Percentiles rank a stretch among this genome's conserved stretches.
Conservation (phyloP, 2,113 vertebrate genomes). For the Vombatus ursinus region DNA sequence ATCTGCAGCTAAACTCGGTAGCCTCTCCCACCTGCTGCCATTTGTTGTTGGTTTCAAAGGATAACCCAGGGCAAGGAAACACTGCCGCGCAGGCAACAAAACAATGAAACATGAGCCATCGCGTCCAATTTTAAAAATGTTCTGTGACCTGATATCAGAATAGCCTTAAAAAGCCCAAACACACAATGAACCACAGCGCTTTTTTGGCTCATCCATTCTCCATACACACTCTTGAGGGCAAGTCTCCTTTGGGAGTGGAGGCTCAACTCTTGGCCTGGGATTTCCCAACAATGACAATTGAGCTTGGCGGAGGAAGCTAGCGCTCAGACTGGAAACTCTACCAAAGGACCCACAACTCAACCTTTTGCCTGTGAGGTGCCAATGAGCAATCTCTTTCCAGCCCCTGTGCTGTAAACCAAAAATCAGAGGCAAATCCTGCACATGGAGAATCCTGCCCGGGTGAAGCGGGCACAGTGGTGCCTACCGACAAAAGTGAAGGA, state of each 20-base stretch:
- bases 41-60: slow-evolving; percentile 40
- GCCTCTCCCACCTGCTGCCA: slow-evolving; percentile 19
- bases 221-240: not conserved
- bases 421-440: not conserved
- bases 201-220: not conserved
- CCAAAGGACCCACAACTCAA: not conserved
- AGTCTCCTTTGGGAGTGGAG: not conserved
- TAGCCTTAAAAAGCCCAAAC: slow-evolving; percentile 33
- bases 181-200: not conserved
- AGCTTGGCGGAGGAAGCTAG: not conserved
- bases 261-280: not conserved
- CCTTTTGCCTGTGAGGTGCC: not conserved
- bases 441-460: not conserved
- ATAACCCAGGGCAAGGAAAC: slow-evolving; percentile 17
- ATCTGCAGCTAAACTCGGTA: slow-evolving; percentile 18
- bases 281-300: not conserved
- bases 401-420: not conserved
- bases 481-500: not conserved
- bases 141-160: not conserved
- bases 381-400: not conserved
- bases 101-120: slow-evolving; percentile 15
- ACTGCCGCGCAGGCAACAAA: not conserved
- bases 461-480: not conserved
- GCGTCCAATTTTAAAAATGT: slow-evolving; percentile 9
- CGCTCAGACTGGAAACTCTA: not conserved